Evolutionary conservation across 64 coral and sea anemone genomes (phyloP).

Genomic region (Orbicella faveolata): DNA sequence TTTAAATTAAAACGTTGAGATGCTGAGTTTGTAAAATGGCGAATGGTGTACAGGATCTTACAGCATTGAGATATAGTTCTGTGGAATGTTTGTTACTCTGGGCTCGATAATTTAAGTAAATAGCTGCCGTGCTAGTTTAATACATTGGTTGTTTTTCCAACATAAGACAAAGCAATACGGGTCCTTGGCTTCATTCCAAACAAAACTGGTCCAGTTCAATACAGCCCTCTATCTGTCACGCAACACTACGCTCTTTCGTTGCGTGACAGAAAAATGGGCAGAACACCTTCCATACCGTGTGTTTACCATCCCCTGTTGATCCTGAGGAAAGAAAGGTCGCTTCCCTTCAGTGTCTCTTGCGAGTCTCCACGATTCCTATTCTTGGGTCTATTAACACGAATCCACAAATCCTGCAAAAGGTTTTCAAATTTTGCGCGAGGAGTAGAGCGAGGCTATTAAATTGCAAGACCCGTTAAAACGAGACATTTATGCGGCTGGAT

Average conservation of each 20-base stretch:
- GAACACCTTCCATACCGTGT: no score
- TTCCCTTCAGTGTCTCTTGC: no score
- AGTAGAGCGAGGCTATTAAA: no score
- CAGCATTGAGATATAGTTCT: neutral
- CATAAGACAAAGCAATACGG: neutral
- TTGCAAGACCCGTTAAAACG: no score
- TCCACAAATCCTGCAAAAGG: no score
- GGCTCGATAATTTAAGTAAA: neutral
- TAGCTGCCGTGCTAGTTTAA: neutral
- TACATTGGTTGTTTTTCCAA: neutral
- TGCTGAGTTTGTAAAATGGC: neutral
- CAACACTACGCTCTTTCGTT: neutral
- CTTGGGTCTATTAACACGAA: no score
- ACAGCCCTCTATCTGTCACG: neutral
- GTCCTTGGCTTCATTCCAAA: slow-evolving; percentile 22
- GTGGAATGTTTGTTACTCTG: neutral
- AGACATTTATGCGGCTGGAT: no score
- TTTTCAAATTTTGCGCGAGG: no score
- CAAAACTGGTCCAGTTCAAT: neutral
- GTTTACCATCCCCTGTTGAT: no score
- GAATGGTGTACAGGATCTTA: neutral
- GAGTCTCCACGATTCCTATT: no score
- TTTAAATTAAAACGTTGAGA: neutral
- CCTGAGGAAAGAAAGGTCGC: no score
- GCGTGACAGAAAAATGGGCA: no score